Evolutionary conservation across 2,797 vertebrate species (phyloP).

Genomic region (Petrocephalus sullivani): DNA sequence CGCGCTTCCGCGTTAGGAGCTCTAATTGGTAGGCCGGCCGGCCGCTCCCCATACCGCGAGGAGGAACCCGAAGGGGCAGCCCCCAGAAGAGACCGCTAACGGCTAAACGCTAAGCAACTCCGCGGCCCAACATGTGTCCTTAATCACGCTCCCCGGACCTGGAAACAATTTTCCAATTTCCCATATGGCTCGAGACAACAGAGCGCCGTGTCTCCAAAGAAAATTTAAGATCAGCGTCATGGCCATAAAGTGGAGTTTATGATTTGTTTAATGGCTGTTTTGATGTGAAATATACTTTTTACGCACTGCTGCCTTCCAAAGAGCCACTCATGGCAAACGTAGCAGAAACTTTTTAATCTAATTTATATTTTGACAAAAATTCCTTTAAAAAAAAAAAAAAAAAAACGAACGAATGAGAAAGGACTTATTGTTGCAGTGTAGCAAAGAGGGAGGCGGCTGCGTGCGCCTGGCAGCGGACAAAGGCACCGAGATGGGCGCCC

Average conservation of each 20-base stretch:
- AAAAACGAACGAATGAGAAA: background rate
- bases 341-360: constrained; percentile 61
- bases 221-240: constrained; percentile 65
- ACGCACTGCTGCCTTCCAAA: constrained; percentile 65
- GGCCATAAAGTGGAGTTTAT: constrained; percentile 68
- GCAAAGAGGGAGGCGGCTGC: background rate
- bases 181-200: constrained; percentile 76
- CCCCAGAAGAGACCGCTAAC: constrained; percentile 53
- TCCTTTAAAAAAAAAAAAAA: constrained; percentile 4
- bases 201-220: constrained; percentile 60
- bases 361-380: constrained; percentile 53
- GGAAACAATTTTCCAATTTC: constrained; percentile 87
- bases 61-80: constrained; percentile 58
- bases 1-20: constrained; percentile 71
- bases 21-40: constrained; percentile 52
- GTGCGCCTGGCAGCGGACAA: constrained; percentile 11
- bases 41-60: constrained; percentile 45
- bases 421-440: constrained; percentile 17
- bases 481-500: too few relatives aligned
- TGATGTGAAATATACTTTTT: constrained; percentile 74
- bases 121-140: constrained; percentile 78
- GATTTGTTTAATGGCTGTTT: constrained; percentile 71
- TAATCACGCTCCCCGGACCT: constrained; percentile 73
- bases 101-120: constrained; percentile 59
- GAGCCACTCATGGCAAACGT: constrained; percentile 68